Base-by-base conservation (phyloP, 2,888 invertebrate genomes). In the Phymatocera aterrima region DNA sequence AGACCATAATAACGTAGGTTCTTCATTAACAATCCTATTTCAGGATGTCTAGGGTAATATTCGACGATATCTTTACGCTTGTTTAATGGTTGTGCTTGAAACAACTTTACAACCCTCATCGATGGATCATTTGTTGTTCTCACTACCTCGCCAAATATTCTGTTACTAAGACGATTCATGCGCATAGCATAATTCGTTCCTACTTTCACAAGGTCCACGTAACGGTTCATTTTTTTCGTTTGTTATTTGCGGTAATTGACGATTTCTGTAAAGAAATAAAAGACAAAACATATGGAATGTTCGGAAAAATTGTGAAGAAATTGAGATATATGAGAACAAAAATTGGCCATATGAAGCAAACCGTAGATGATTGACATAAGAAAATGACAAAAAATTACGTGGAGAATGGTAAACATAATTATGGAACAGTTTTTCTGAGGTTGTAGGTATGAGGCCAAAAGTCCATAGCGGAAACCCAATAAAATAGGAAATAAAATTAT, bases 111-210 rank as follows among this genome's bases (percentile, higher is more conserved):
- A 8, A 96, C 94, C 91, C 95, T 96, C 95, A 96, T 95, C 0
- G 96, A 96, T 87, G 94, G 95, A 0, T 91, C 81, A 86, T 94
- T 94, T 0, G 97, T 97, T 0, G 95, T 94, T 78, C 96, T 93
- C 0, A 94, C 94, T 0, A 97, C 96, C 91, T 98, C 97, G 0
- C 96, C 96, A 89, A 98, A 98, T 85, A 98, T 98, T 83, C 95
- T 93, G 85, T 96, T 96, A 34, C 97, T 96, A 18, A 98, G 92
- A 61, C 95, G 93, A 83, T 95, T 95, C 97, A 98, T 98, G 64
- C 96, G 93, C 2, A 92, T 93, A 0, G 97, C 96, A 90, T 98
- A 98, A 85, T 94, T 95, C 0, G 97, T 96, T 0, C 94, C 92
- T 43, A 93, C 91, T 83, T 95, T 95, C 10, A 94, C 92, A 60